Percentiles rank a stretch among this genome's conserved stretches.
Conservation (phyloP, 1,140 invertebrate species). For the Aphaenogaster ashmeadi region DNA sequence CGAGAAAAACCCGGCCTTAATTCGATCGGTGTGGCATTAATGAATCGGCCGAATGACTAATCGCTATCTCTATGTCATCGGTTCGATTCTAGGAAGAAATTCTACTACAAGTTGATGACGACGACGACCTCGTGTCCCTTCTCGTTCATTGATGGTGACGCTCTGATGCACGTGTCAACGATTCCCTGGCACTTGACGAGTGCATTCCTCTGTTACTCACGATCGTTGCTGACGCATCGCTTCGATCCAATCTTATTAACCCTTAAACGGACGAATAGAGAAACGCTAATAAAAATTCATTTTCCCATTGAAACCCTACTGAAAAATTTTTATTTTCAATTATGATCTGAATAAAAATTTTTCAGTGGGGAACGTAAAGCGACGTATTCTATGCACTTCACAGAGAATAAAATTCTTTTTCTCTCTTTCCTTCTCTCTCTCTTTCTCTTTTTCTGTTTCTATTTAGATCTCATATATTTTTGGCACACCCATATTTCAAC, state of each 20-base stretch:
- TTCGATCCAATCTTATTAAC: constrained; percentile 17
- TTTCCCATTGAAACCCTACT: neutral
- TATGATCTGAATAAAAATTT: too few relatives aligned
- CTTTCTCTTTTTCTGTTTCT: neutral
- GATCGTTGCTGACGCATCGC: constrained; percentile 12
- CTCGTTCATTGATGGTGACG: constrained; percentile 36
- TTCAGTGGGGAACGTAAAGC: too few relatives aligned
- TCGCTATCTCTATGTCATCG: constrained; percentile 37
- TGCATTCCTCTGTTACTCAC: constrained; percentile 42
- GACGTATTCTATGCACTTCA: too few relatives aligned
- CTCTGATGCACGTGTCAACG: constrained; percentile 44
- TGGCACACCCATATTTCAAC: neutral
- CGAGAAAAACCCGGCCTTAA: constrained; percentile 76
- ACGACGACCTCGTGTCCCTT: neutral
- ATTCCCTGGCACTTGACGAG: constrained; percentile 36
- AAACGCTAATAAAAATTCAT: constrained; percentile 3
- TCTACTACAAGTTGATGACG: neutral
- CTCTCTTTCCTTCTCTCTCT: too few relatives aligned
- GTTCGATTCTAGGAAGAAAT: constrained; percentile 16
- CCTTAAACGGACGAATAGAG: neutral
- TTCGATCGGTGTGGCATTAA: constrained; percentile 68
- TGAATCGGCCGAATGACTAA: constrained; percentile 65
- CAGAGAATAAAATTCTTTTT: neutral
- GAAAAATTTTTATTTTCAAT: too few relatives aligned
- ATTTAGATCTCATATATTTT: neutral